Evolutionary conservation across 1,140 invertebrate species (phyloP).

Genomic region (Odontomachus brunneus): DNA sequence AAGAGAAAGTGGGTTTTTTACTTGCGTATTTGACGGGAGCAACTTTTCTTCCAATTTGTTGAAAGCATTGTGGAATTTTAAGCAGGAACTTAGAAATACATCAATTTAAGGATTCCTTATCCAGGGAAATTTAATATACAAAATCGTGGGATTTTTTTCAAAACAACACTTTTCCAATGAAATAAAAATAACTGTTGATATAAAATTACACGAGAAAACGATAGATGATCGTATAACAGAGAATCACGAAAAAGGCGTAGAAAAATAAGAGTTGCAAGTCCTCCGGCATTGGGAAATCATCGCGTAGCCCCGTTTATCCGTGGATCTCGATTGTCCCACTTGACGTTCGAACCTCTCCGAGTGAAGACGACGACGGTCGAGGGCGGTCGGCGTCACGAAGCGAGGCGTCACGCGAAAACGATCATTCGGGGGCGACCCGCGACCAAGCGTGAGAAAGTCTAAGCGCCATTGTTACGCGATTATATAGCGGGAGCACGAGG

Average conservation of each 20-base stretch:
- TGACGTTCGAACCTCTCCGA: conserved; percentile 1
- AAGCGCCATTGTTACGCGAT: conserved; percentile 38
- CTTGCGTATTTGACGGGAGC: background rate
- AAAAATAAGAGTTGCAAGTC: no score
- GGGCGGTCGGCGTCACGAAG: background rate
- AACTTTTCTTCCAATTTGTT: background rate
- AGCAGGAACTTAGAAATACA: no score
- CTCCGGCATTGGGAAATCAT: background rate
- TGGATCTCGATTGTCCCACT: conserved; percentile 14
- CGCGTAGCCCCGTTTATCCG: background rate
- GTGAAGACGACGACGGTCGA: background rate
- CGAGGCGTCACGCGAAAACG: background rate
- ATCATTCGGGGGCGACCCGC: background rate
- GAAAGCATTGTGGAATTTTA: background rate
- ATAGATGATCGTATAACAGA: no score
- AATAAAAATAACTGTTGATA: no score
- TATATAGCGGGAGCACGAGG: conserved; percentile 26
- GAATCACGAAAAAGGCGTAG: no score
- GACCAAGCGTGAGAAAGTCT: conserved; percentile 30
- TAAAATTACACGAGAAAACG: no score
- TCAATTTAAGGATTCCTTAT: background rate
- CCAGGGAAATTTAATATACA: background rate
- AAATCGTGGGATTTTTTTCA: background rate
- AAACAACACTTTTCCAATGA: no score
- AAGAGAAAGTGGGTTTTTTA: conserved; percentile 3